A percentile compares a stretch with the other conserved stretches of the same genome.
phyloP scores from a whole-genome alignment of 2,797 vertebrate genomes.

The Oreonectes daqikongensis region DNA sequence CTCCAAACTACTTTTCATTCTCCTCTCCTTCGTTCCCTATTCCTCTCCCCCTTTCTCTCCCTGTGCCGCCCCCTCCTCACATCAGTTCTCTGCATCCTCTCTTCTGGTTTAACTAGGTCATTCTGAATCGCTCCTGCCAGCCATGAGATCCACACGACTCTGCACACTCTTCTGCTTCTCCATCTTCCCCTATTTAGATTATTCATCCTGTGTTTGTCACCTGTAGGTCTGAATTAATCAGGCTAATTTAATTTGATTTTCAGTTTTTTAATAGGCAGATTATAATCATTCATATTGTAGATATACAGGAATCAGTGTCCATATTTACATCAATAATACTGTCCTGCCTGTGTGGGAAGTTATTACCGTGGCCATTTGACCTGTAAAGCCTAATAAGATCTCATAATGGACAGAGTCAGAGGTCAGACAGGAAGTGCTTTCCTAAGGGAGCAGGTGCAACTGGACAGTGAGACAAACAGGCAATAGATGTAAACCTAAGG shows the following conservation, averaged over 20 bases:
- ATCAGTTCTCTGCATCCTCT: slow-evolving; percentile 32
- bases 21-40: slow-evolving; percentile 13
- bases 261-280: too few species aligned
- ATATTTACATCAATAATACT: background rate
- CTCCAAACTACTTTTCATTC: slow-evolving; percentile 32
- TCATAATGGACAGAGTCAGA: slow-evolving; percentile 62
- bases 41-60: slow-evolving; percentile 4
- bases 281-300: too few species aligned
- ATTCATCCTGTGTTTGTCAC: background rate
- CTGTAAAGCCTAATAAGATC: slow-evolving; percentile 30
- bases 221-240: background rate
- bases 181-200: slow-evolving; percentile 54
- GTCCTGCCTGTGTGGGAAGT: slow-evolving; percentile 12
- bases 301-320: background rate
- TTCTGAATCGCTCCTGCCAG: slow-evolving; percentile 68
- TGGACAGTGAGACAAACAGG: slow-evolving; percentile 52
- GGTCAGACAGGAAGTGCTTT: slow-evolving; percentile 56
- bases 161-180: slow-evolving; percentile 47
- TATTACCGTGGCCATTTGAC: slow-evolving; percentile 57
- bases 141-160: slow-evolving; percentile 64
- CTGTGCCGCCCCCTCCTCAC: slow-evolving; percentile 7
- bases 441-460: slow-evolving; percentile 45
- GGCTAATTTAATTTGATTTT: background rate
- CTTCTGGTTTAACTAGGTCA: slow-evolving; percentile 75
- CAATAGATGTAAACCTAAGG: slow-evolving; percentile 61